phyloP scores from a whole-genome alignment of 2,888 invertebrate genomes.

The Hirtodrosophila trivittata region DNA sequence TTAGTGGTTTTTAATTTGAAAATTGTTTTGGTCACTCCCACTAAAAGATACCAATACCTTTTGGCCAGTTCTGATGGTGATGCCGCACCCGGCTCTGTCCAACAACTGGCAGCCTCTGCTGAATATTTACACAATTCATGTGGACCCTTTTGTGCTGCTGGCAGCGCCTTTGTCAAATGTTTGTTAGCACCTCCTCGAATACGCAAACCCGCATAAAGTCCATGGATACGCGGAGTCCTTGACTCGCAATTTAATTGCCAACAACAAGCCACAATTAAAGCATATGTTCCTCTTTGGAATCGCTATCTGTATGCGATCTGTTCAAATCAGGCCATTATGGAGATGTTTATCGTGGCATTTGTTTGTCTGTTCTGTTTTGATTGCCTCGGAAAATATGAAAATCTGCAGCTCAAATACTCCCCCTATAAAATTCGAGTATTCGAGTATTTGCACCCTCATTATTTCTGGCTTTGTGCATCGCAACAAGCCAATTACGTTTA shows the following conservation, averaged over 20 bases:
- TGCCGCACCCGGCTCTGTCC: conserved; percentile 62
- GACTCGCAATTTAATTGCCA: conserved; percentile 57
- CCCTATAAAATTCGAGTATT: conserved; percentile 17
- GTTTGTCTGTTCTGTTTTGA: conserved; percentile 54
- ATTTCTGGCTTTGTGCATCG: conserved; percentile 70
- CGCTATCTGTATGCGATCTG: conserved; percentile 42
- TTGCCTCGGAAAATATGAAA: conserved; percentile 53
- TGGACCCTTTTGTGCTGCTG: conserved; percentile 7
- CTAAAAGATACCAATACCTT: not conserved
- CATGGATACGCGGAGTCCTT: conserved; percentile 24
- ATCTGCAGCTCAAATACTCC: conserved; percentile 29
- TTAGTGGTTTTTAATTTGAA: conserved; percentile 79
- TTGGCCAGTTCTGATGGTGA: conserved; percentile 2
- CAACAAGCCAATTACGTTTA: conserved; percentile 75
- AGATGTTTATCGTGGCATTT: conserved; percentile 78
- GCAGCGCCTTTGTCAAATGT: conserved; percentile 37
- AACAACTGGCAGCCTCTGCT: conserved; percentile 58
- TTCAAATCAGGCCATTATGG: conserved; percentile 73
- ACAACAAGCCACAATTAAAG: conserved; percentile 72
- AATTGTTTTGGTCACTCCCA: conserved; percentile 71
- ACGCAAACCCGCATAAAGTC: conserved; percentile 56
- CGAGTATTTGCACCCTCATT: conserved; percentile 66
- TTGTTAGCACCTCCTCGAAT: conserved; percentile 68
- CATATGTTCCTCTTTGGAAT: conserved; percentile 54
- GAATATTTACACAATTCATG: conserved; percentile 21